These are phyloP conservation scores for Cisticola juncidis DNA, from an alignment of 2,113 vertebrate genomes.

Conservation along the genomic window DNA sequence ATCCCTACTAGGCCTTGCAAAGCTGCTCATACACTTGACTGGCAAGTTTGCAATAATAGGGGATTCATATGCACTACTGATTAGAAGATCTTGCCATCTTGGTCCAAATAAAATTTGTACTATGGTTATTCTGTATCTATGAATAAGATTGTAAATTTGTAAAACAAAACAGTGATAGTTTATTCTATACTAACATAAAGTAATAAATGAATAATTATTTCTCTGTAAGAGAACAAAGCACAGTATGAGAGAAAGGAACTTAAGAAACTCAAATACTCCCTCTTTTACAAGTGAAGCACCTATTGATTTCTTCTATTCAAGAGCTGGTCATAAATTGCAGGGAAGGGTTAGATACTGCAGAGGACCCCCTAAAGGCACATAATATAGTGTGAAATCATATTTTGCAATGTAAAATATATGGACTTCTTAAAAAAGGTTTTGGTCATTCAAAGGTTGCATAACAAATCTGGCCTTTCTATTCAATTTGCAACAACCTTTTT, in stretches of 20 bases:
- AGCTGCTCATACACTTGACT: background rate
- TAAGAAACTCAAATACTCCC: background rate
- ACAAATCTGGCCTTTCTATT: slow-evolving; percentile 47
- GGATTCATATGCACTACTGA: background rate
- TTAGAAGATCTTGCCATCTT: background rate
- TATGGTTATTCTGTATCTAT: background rate
- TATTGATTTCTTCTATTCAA: background rate
- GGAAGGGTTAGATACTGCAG: background rate
- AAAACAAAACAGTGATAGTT: background rate
- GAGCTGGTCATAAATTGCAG: background rate
- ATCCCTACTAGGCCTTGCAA: background rate
- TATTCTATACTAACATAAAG: background rate
- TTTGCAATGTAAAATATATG: background rate
- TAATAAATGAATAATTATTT: background rate
- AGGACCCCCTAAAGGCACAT: background rate
- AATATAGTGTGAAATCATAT: background rate
- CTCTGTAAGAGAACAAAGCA: background rate
- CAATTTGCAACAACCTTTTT: slow-evolving; percentile 20
- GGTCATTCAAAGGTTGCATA: background rate
- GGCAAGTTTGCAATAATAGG: background rate
- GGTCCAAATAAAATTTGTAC: background rate
- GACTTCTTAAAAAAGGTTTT: background rate
- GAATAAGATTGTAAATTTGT: background rate
- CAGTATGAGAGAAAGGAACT: background rate
- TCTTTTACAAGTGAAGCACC: background rate